Percentiles rank a stretch among this genome's conserved stretches.
phyloP scores from a whole-genome alignment of 2,888 invertebrate species.

The Xylocampa areola region DNA sequence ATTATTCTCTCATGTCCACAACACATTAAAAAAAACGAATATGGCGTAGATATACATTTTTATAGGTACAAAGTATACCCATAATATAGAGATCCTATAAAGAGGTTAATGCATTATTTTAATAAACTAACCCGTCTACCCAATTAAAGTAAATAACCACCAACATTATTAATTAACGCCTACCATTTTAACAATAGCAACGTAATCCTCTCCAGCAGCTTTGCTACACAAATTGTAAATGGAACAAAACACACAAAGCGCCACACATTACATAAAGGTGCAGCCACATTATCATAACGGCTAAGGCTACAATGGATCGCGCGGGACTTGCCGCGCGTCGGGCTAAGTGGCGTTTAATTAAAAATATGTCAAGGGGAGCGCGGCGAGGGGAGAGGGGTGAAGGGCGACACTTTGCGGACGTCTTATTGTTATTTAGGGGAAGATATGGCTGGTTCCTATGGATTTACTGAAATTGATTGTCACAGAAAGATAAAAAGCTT shows the following conservation, averaged over 20 bases:
- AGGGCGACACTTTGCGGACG: constrained; percentile 31
- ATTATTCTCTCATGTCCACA: no score
- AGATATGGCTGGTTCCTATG: constrained; percentile 16
- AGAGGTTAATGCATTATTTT: no score
- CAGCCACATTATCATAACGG: constrained; percentile 53
- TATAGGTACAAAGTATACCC: no score
- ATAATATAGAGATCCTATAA: no score
- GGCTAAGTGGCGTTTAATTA: constrained; percentile 83
- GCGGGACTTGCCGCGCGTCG: constrained; percentile 50
- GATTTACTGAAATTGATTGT: constrained; percentile 24
- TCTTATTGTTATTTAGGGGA: constrained; percentile 47
- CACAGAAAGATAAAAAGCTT: neutral
- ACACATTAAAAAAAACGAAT: no score
- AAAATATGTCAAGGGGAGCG: constrained; percentile 78
- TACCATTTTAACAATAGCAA: constrained; percentile 45
- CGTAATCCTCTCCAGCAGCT: constrained; percentile 37
- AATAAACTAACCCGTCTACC: neutral
- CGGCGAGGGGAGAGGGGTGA: constrained; percentile 24
- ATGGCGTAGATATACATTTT: no score
- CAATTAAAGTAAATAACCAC: constrained; percentile 15
- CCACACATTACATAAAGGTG: constrained; percentile 51
- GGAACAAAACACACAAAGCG: constrained; percentile 34
- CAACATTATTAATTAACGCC: constrained; percentile 42
- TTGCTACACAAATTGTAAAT: constrained; percentile 44
- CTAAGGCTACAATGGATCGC: constrained; percentile 42